phyloP scores from a whole-genome alignment of 2,888 invertebrate species.

The Stenodera caucasica region DNA sequence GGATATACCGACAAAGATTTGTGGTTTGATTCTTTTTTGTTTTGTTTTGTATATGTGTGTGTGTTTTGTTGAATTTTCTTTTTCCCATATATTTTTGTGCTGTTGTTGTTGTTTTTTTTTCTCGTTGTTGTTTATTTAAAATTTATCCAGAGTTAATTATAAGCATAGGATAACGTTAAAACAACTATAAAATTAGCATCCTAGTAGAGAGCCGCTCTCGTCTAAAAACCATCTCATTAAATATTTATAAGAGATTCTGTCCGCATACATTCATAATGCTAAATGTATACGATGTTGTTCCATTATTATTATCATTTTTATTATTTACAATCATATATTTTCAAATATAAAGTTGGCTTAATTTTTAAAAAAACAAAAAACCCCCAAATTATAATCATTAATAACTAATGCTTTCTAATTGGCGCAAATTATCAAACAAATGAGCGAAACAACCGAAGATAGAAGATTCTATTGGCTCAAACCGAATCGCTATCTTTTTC shows the following conservation, averaged over 20 bases:
- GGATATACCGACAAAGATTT: slow-evolving; percentile 2
- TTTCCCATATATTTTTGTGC: too few relatives aligned
- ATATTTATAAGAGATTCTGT: slow-evolving; percentile 47
- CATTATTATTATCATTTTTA: background rate
- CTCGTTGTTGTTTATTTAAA: background rate
- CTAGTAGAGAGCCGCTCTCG: slow-evolving; percentile 45
- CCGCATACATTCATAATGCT: background rate
- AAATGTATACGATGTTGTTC: slow-evolving; percentile 1
- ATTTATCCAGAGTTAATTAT: slow-evolving; percentile 27
- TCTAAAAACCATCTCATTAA: slow-evolving; percentile 45
- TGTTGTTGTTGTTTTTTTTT: too few relatives aligned
- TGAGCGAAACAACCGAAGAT: too few relatives aligned
- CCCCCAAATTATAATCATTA: too few relatives aligned
- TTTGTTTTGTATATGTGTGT: too few relatives aligned
- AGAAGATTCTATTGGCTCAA: too few relatives aligned
- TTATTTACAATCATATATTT: background rate
- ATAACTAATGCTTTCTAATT: too few relatives aligned
- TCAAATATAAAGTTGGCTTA: too few relatives aligned
- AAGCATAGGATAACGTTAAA: slow-evolving; percentile 38
- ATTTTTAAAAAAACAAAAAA: too few relatives aligned
- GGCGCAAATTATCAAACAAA: too few relatives aligned
- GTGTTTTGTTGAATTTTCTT: too few relatives aligned
- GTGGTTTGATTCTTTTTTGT: slow-evolving; percentile 11
- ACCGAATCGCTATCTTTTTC: too few relatives aligned
- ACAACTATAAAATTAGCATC: slow-evolving; percentile 51